Percentiles rank a stretch among this genome's conserved stretches.
phyloP scores from a whole-genome alignment of 1,140 invertebrate genomes.

The Eumaeus atala region DNA sequence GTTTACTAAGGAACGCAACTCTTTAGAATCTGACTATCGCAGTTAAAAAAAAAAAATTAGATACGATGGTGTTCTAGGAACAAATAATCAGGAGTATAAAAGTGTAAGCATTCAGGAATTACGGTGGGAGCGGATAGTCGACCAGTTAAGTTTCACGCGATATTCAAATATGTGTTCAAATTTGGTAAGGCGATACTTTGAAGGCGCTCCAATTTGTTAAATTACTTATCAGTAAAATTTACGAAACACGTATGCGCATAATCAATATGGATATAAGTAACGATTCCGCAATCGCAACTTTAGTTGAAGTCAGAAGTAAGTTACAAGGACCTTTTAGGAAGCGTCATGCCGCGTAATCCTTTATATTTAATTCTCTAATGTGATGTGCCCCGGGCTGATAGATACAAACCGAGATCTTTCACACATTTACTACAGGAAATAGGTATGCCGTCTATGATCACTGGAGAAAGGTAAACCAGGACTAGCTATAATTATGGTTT shows the following conservation, averaged over 20 bases:
- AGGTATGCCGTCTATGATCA: too few relatives aligned
- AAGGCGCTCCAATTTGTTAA: conserved; percentile 5
- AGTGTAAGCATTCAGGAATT: conserved; percentile 4
- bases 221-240: neutral
- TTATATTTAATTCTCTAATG: neutral
- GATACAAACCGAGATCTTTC: too few relatives aligned
- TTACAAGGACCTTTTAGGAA: neutral
- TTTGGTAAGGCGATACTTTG: conserved; percentile 8
- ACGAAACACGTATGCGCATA: neutral
- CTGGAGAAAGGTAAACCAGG: too few relatives aligned
- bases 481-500: neutral
- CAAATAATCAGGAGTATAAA: conserved; percentile 2
- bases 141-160: neutral
- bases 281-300: neutral
- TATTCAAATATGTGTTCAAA: conserved; percentile 11
- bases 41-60: conserved; percentile 6
- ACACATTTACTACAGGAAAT: too few relatives aligned
- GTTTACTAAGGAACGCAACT: conserved; percentile 1
- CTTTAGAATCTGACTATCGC: neutral
- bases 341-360: neutral
- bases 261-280: neutral
- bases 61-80: neutral
- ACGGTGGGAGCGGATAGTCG: neutral
- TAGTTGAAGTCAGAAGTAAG: neutral
- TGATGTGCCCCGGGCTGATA: too few relatives aligned